These are phyloP conservation scores for Spodoptera picta DNA, from an alignment of 2,888 invertebrate species.

Conservation along the genomic window DNA sequence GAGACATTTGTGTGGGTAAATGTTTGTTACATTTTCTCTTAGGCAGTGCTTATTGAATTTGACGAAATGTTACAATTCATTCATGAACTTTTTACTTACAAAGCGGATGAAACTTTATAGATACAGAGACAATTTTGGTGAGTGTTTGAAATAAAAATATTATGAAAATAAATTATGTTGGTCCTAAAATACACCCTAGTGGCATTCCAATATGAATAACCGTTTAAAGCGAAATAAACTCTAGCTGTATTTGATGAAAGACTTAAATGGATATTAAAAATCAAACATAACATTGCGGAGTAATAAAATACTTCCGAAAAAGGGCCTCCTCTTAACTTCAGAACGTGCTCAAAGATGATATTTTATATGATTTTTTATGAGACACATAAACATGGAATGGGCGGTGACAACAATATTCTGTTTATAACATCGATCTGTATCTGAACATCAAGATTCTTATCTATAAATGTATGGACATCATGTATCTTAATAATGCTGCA, in stretches of 20 bases:
- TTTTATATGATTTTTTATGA: constrained; percentile 64
- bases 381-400: constrained; percentile 62
- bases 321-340: constrained; percentile 50
- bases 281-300: too few species aligned
- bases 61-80: too few species aligned
- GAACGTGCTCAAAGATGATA: constrained; percentile 51
- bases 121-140: too few species aligned
- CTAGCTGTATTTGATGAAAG: constrained; percentile 4
- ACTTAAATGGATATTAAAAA: too few species aligned
- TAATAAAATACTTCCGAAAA: constrained; percentile 32
- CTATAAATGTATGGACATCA: constrained; percentile 45
- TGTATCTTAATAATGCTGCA: constrained; percentile 32
- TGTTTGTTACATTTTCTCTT: too few species aligned
- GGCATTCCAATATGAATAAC: constrained; percentile 15
- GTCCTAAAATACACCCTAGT: constrained; percentile 9
- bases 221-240: background rate
- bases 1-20: too few species aligned
- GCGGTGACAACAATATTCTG: constrained; percentile 60
- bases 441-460: constrained; percentile 47
- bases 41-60: too few species aligned
- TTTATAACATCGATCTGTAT: constrained; percentile 56
- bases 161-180: constrained; percentile 3
- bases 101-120: too few species aligned
- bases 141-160: too few species aligned
- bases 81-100: too few species aligned